Evolutionary conservation across 2,113 vertebrate species (phyloP).

Genomic region (Neolamprologus toae): DNA sequence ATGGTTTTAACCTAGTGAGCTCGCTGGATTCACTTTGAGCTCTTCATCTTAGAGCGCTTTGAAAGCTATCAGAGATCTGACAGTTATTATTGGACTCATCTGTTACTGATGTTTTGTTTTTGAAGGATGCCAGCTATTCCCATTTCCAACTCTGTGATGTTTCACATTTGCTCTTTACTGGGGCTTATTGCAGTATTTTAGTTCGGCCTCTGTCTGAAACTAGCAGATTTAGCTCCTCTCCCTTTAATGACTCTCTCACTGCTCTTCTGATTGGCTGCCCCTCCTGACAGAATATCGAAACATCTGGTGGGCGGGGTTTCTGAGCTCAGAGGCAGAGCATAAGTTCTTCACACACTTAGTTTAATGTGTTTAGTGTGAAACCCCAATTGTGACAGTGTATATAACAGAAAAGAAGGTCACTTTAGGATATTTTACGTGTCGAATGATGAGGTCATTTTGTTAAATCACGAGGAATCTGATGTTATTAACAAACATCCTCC

Average conservation of each 20-base stretch:
- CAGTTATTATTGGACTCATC: not conserved
- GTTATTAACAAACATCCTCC: not conserved
- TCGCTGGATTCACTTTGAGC: not conserved
- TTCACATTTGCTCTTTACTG: too few relatives aligned
- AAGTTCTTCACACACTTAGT: not conserved
- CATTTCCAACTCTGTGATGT: not conserved
- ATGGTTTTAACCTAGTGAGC: constrained; percentile 9
- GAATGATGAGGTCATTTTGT: not conserved
- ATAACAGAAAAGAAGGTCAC: not conserved
- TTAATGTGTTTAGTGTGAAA: not conserved
- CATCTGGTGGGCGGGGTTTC: not conserved
- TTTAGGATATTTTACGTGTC: not conserved
- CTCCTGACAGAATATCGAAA: not conserved
- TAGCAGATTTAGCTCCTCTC: not conserved
- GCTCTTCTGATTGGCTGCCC: not conserved
- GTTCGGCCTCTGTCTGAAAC: not conserved
- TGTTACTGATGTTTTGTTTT: not conserved
- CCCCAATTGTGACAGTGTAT: not conserved
- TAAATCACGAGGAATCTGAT: not conserved
- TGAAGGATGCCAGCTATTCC: not conserved
- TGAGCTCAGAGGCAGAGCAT: not conserved
- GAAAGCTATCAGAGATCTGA: not conserved
- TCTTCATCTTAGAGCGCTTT: not conserved
- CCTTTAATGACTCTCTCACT: not conserved
- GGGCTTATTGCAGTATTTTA: not conserved